Conservation (phyloP, 2,113 vertebrate genomes). For the Calonectris borealis region DNA sequence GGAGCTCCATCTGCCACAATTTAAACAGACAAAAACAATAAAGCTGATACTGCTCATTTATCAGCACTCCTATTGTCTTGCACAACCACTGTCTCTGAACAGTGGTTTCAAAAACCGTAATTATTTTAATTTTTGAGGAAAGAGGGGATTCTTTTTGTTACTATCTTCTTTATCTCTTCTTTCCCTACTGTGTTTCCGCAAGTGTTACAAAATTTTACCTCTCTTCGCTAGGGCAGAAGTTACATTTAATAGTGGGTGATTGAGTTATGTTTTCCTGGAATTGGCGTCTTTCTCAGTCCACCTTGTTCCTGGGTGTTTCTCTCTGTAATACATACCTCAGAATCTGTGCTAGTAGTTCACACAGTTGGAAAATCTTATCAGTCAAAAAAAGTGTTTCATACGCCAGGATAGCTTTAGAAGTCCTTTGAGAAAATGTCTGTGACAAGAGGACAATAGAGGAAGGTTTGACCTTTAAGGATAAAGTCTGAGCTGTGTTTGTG, state of each 20-base stretch:
- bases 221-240: not conserved
- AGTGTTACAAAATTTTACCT: not conserved
- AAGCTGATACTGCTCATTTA: not conserved
- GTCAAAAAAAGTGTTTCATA: not conserved
- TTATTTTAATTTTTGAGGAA: not conserved
- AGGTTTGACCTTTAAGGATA: not conserved
- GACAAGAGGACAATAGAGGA: not conserved
- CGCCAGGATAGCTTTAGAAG: not conserved
- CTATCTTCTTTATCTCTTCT: not conserved
- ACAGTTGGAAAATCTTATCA: not conserved
- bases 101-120: not conserved
- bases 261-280: not conserved
- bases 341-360: not conserved
- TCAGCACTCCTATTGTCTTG: not conserved
- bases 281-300: not conserved
- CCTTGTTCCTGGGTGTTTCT: not conserved
- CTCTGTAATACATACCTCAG: not conserved
- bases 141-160: not conserved
- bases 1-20: not conserved
- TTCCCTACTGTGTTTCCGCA: not conserved
- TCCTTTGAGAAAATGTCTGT: not conserved
- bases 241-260: not conserved
- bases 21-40: not conserved
- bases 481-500: not conserved
- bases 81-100: not conserved